Percentiles rank a stretch among this genome's conserved stretches.
Evolutionary conservation across 1,140 invertebrate genomes (phyloP).

Genomic region (Formica exsecta): DNA sequence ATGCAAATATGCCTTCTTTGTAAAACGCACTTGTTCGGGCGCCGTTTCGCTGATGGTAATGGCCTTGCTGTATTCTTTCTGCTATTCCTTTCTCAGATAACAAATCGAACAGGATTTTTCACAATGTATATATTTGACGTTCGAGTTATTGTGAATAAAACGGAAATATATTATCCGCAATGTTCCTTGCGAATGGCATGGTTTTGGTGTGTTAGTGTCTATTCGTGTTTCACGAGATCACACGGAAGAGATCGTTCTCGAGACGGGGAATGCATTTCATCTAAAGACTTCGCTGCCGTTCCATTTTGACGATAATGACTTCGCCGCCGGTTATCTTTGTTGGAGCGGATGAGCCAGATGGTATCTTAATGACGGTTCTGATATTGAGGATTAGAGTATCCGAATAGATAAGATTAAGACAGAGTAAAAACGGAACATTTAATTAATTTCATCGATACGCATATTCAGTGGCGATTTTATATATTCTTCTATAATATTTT

Average conservation of each 20-base stretch:
- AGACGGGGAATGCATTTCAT: conserved; percentile 21
- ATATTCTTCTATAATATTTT: background rate
- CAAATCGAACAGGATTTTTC: conserved; percentile 48
- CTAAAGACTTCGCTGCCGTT: background rate
- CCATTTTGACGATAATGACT: conserved; percentile 41
- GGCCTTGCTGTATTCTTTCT: background rate
- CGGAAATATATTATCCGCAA: conserved; percentile 47
- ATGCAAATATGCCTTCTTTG: conserved; percentile 54
- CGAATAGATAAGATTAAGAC: background rate
- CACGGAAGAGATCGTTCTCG: background rate
- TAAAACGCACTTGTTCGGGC: conserved; percentile 4
- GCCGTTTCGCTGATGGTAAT: conserved; percentile 44
- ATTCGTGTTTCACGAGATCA: background rate
- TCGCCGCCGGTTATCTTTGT: background rate
- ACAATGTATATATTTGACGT: conserved; percentile 47
- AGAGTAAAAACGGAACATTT: background rate
- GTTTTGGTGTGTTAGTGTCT: background rate
- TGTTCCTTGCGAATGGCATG: background rate
- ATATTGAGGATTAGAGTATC: conserved; percentile 22
- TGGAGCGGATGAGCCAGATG: background rate
- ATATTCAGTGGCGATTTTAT: background rate
- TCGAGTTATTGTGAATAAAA: conserved; percentile 47
- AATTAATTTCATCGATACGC: background rate
- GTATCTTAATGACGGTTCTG: background rate
- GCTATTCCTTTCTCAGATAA: conserved; percentile 17